Conservation (phyloP, 2,113 vertebrate genomes). For the Aleadryas rufinucha region DNA sequence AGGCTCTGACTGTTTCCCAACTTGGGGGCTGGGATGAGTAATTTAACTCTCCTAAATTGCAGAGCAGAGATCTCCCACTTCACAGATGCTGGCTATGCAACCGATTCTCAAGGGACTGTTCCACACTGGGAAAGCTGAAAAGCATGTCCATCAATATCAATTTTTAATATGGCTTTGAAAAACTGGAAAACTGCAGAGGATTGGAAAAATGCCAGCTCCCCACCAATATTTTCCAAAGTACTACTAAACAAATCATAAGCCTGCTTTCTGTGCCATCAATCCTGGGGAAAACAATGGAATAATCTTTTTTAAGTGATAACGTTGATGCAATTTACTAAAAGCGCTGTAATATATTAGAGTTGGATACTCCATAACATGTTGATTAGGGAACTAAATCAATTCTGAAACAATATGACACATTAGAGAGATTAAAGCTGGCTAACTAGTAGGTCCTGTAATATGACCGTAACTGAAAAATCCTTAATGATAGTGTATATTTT, state of each 20-base stretch:
- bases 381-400: background rate
- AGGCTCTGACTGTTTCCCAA: background rate
- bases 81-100: background rate
- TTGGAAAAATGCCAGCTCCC: background rate
- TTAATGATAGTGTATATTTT: background rate
- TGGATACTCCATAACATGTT: background rate
- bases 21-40: background rate
- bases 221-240: background rate
- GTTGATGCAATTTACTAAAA: background rate
- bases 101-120: background rate
- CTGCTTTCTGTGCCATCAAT: background rate
- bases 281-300: background rate
- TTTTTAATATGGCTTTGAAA: constrained; percentile 33
- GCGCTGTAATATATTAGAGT: background rate
- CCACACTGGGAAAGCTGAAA: background rate
- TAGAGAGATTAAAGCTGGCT: background rate
- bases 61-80: background rate
- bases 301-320: background rate
- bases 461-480: background rate
- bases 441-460: background rate
- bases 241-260: background rate
- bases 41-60: background rate
- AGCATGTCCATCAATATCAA: background rate
- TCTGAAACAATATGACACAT: background rate
- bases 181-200: background rate